Evolutionary conservation across 2,113 vertebrate genomes (phyloP), one percentile per base, ranked within the genome.

Genomic region (Ceyx cyanopectus): DNA sequence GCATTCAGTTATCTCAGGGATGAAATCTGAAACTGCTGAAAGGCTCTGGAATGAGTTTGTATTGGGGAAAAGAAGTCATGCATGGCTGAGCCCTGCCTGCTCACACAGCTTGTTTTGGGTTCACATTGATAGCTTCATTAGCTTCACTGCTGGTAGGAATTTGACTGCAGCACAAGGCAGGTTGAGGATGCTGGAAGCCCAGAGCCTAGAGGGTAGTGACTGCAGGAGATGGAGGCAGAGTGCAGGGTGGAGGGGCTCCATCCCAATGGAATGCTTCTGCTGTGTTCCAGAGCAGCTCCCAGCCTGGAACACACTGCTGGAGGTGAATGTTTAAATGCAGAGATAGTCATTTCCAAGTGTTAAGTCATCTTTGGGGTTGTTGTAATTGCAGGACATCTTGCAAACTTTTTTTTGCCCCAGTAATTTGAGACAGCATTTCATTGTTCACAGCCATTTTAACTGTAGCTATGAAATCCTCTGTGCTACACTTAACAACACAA

Each of bases 1-100:
- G 54, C 62, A 72, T n/a, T 79, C 60, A 63, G 81, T 84, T 88
- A 73, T 26, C 82, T 90, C 51, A 80, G 58, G 67, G 87, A 87
- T 87, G 58, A 74, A 62, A 67, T 89, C 76, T 70, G 41, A 76
- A 69, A 76, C 16, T 27, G 56, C 68, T 86, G 57, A 20, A 75
- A 92, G 67, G 67, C 81, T 89, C 60, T 80, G 67, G 43, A 45
- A 89, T 91, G 67, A 69, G 32, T 94, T 93, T 89, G 66, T 65
- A 17, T 91, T 60, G 88, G 79, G 75, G 34, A 62, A 74, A 87
- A 46, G 41, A 58, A 83, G 67, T 75, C n/a, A 6, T 15, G 74
- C 45, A 50, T 43, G 73, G 69, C 23, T 83, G 40, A 37, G 32
- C 46, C 56, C 50, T 90, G 65, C 57, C 75, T 83, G 68, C 22